A percentile compares a stretch with the other conserved stretches of the same genome.
These are phyloP conservation scores for Ceriagrion tenellum DNA, from an alignment of 2,888 invertebrate species.

Conservation along the genomic window DNA sequence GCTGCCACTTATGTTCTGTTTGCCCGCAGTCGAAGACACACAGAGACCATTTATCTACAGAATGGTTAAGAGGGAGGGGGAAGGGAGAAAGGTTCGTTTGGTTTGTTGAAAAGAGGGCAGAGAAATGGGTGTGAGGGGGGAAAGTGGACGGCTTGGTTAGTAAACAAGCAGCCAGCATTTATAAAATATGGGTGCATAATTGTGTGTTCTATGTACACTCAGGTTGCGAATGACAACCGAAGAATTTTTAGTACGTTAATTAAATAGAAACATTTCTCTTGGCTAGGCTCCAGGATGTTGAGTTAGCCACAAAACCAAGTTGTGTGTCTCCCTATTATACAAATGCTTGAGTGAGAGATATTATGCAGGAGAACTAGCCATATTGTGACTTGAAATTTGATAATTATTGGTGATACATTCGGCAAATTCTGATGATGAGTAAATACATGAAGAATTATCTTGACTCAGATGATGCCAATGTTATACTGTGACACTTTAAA, in stretches of 20 bases:
- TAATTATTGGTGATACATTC: background rate
- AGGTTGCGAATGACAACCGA: conserved; percentile 44
- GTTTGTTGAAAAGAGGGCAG: conserved; percentile 36
- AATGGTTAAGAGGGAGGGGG: conserved; percentile 71
- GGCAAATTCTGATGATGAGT: background rate
- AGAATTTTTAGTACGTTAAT: background rate
- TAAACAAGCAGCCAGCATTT: conserved; percentile 65
- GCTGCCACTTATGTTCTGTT: conserved; percentile 74
- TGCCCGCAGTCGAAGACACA: conserved; percentile 83
- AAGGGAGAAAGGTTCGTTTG: background rate
- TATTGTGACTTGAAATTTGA: background rate
- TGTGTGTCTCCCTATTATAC: background rate
- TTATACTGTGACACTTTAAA: background rate
- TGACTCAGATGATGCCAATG: background rate
- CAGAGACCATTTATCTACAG: conserved; percentile 89
- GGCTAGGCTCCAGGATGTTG: background rate
- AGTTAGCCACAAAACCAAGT: background rate
- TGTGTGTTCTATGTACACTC: conserved; percentile 64
- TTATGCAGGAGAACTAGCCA: background rate
- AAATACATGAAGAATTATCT: background rate
- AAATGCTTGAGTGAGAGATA: background rate
- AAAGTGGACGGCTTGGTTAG: conserved; percentile 65
- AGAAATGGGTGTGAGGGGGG: conserved; percentile 52
- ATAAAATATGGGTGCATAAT: conserved; percentile 54
- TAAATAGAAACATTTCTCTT: background rate